phyloP scores from a whole-genome alignment of 2,888 invertebrate species.

The Agelastica alni region DNA sequence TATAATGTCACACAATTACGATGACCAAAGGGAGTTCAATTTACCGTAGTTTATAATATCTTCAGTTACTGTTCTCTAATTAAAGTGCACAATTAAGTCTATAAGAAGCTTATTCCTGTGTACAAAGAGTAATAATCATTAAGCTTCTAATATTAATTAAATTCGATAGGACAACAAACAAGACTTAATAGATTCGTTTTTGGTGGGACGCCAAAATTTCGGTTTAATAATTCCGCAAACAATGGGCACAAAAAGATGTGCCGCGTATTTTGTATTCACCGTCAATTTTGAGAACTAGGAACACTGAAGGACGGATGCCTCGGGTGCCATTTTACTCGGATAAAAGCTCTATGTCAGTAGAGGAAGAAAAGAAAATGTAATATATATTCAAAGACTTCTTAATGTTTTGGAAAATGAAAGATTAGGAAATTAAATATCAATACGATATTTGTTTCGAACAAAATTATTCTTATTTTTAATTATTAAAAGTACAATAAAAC shows the following conservation, averaged over 20 bases:
- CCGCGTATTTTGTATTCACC: constrained; percentile 19
- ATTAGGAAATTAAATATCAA: no score
- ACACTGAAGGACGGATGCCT: constrained; percentile 39
- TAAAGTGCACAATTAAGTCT: constrained; percentile 7
- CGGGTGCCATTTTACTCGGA: constrained; percentile 45
- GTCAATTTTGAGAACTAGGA: constrained; percentile 26
- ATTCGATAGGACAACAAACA: constrained; percentile 30
- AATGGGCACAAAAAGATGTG: constrained; percentile 35
- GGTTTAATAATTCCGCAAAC: constrained; percentile 33
- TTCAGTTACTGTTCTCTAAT: constrained; percentile 9
- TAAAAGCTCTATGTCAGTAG: constrained; percentile 43
- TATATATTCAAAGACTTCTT: no score
- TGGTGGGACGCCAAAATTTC: constrained; percentile 27
- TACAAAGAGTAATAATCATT: constrained; percentile 17
- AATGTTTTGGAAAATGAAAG: no score
- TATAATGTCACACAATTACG: no score
- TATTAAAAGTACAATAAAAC: no score
- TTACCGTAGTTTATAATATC: constrained; percentile 2
- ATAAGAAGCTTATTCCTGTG: constrained; percentile 17
- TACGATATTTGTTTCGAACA: no score
- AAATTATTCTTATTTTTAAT: no score
- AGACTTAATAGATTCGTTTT: constrained; percentile 29
- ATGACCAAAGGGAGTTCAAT: constrained; percentile 4
- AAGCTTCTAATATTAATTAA: constrained; percentile 33
- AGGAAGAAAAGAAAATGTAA: constrained; percentile 47